A percentile compares a stretch with the other conserved stretches of the same genome.
Conservation (phyloP, 2,888 invertebrate genomes). For the Helobdella robusta region DNA sequence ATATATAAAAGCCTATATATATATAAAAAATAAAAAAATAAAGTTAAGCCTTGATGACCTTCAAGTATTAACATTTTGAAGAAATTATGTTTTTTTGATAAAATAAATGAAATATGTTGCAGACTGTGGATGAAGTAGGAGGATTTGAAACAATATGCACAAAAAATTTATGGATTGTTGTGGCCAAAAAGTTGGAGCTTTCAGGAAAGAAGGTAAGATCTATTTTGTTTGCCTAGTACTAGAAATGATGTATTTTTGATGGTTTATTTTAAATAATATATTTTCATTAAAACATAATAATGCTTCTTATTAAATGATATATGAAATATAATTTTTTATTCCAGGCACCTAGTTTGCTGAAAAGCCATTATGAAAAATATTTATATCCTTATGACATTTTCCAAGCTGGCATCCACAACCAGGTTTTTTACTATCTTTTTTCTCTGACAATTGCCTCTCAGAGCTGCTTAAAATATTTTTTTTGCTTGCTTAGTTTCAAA, state of each 20-base stretch:
- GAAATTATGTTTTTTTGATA: too few relatives aligned
- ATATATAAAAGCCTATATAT: too few relatives aligned
- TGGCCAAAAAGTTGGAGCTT: constrained; percentile 76
- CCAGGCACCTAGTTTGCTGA: constrained; percentile 52
- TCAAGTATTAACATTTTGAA: too few relatives aligned
- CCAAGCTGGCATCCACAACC: constrained; percentile 58
- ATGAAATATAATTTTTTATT: not conserved
- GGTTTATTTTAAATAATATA: not conserved
- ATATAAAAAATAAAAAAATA: too few relatives aligned
- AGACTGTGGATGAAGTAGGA: constrained; percentile 55
- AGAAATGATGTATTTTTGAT: too few relatives aligned
- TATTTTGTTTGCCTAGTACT: constrained; percentile 29
- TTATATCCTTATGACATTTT: constrained; percentile 88
- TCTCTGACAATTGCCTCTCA: not conserved
- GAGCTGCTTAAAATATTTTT: too few relatives aligned
- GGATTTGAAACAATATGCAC: constrained; percentile 77
- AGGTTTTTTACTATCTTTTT: not conserved
- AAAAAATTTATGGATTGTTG: constrained; percentile 82
- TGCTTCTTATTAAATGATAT: not conserved
- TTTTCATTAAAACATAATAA: not conserved
- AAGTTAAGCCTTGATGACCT: too few relatives aligned
- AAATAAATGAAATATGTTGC: constrained; percentile 21
- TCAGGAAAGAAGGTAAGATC: constrained; percentile 68
- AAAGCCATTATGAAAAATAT: constrained; percentile 82
- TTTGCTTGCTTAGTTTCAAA: too few relatives aligned